Conservation (phyloP, 2,797 vertebrate genomes). For the Coreius guichenoti region DNA sequence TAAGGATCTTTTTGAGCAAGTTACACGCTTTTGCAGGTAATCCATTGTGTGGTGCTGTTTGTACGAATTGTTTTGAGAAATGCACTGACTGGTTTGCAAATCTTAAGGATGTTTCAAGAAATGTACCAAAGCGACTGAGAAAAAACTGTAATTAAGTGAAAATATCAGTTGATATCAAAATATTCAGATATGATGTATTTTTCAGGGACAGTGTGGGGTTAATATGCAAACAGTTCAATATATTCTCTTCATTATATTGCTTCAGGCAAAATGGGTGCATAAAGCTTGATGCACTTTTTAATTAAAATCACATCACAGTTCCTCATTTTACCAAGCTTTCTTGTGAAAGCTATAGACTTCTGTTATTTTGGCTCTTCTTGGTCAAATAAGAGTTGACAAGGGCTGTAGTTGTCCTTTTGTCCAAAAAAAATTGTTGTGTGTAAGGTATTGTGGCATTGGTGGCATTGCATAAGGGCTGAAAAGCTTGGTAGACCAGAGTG, state of each 20-base stretch:
- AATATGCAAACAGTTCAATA: conserved; percentile 25
- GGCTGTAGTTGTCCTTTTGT: not conserved
- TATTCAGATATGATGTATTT: not conserved
- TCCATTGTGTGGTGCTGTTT: no score
- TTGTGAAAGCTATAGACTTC: not conserved
- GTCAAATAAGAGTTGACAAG: conserved; percentile 1
- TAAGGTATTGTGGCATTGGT: not conserved
- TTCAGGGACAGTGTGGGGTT: not conserved
- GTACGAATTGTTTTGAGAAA: no score
- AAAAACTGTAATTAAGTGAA: not conserved
- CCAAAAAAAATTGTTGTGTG: not conserved
- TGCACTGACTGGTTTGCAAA: no score
- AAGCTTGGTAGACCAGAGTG: not conserved
- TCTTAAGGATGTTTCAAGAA: no score
- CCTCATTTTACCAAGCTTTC: not conserved
- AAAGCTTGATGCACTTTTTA: conserved; percentile 18
- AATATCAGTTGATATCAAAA: not conserved
- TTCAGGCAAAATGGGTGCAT: conserved; percentile 24
- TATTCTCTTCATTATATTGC: conserved; percentile 26
- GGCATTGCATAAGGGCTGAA: not conserved
- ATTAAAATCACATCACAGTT: conserved; percentile 31
- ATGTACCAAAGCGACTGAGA: no score
- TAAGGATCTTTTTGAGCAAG: no score
- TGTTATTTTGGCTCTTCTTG: not conserved
- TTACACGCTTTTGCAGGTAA: no score